Conservation (phyloP, 2,797 vertebrate genomes). For the Chelmon rostratus region DNA sequence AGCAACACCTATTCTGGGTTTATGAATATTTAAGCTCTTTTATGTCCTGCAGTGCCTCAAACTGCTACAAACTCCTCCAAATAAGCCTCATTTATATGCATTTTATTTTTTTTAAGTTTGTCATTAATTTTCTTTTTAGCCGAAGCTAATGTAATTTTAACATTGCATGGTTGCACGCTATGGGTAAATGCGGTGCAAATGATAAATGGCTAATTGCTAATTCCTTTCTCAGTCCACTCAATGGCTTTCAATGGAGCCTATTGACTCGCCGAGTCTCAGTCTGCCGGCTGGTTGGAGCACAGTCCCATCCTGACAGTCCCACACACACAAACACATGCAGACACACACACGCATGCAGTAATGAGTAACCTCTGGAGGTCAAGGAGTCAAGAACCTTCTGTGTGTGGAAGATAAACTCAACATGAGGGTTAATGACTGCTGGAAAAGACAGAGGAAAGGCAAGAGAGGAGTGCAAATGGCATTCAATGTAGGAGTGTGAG, state of each 20-base stretch:
- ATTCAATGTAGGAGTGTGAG: background rate
- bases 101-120: constrained; percentile 10
- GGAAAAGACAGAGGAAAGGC: constrained; percentile 44
- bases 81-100: constrained; percentile 23
- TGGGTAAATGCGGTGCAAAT: constrained; percentile 56
- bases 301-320: constrained; percentile 50
- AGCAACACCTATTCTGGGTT: constrained; percentile 45
- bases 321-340: constrained; percentile 38
- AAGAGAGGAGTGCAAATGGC: constrained; percentile 3
- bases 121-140: constrained; percentile 12
- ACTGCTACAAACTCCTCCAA: constrained; percentile 42
- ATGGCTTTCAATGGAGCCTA: constrained; percentile 60
- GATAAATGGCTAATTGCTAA: constrained; percentile 69
- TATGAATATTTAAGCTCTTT: constrained; percentile 58
- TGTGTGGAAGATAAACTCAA: constrained; percentile 74
- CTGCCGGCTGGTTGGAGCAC: constrained; percentile 60
- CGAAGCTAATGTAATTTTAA: constrained; percentile 24
- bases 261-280: constrained; percentile 67
- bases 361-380: constrained; percentile 77
- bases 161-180: background rate
- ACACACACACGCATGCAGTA: constrained; percentile 50
- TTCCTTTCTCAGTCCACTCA: constrained; percentile 47
- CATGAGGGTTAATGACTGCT: constrained; percentile 77
- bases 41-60: constrained; percentile 43
- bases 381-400: constrained; percentile 76